Evolutionary conservation across 2,888 invertebrate species (phyloP).

Genomic region (Brassicogethes aeneus): DNA sequence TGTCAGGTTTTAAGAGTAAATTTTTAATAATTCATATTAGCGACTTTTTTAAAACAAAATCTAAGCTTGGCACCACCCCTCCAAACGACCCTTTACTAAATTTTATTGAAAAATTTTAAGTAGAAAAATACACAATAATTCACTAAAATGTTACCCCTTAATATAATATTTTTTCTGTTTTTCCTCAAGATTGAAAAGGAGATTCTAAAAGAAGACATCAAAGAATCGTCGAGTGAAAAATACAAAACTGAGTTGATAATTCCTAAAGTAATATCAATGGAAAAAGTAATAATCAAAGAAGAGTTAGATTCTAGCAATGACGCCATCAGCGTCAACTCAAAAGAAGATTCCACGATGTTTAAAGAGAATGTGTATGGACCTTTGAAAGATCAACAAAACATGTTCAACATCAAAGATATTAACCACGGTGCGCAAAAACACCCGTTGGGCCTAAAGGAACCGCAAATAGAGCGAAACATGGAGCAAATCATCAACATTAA

Average conservation of each 20-base stretch:
- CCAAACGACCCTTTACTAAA: no score
- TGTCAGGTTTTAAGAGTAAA: no score
- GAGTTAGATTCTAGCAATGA: conserved; percentile 34
- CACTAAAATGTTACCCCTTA: background rate
- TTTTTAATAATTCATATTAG: no score
- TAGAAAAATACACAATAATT: conserved; percentile 4
- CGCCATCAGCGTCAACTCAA: conserved; percentile 21
- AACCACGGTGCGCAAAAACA: conserved; percentile 27
- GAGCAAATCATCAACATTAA: conserved; percentile 33
- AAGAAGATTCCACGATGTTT: conserved; percentile 12
- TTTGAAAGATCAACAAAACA: conserved; percentile 25
- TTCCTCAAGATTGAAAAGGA: conserved; percentile 21
- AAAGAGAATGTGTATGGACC: conserved; percentile 27
- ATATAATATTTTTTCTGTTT: no score
- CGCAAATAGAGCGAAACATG: conserved; percentile 21
- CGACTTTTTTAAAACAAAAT: no score
- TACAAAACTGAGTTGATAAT: conserved; percentile 55
- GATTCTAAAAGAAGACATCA: conserved; percentile 24
- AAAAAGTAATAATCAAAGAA: conserved; percentile 40
- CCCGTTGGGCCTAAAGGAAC: conserved; percentile 29
- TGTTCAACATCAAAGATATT: conserved; percentile 23
- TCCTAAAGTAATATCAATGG: conserved; percentile 51
- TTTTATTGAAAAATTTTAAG: no score
- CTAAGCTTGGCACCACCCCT: no score
- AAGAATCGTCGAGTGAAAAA: conserved; percentile 32